phyloP scores from a whole-genome alignment of 2,888 invertebrate genomes.

The Machimus rusticus region DNA sequence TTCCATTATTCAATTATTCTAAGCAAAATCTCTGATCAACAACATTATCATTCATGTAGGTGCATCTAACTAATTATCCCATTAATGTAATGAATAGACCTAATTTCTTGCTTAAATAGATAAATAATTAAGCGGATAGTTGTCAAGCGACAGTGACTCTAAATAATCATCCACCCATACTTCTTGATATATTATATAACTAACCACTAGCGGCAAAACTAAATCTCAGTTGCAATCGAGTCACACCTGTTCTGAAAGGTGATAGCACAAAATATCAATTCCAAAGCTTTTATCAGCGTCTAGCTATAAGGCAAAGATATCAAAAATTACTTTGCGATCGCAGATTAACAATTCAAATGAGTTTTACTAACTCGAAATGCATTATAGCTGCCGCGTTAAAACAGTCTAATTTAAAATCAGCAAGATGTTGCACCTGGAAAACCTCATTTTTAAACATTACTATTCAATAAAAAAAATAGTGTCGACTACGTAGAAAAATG shows the following conservation, averaged over 20 bases:
- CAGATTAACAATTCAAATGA: conserved; percentile 9
- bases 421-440: neutral
- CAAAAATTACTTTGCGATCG: neutral
- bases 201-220: neutral
- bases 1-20: neutral
- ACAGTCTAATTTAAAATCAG: neutral
- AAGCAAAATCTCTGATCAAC: neutral
- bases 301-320: neutral
- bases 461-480: neutral
- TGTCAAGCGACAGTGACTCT: neutral
- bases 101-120: neutral
- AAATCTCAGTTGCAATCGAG: neutral
- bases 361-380: neutral
- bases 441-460: neutral
- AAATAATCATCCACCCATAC: neutral
- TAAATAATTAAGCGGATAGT: neutral
- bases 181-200: neutral
- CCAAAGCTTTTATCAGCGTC: neutral
- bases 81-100: neutral
- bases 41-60: neutral
- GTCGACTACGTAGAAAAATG: neutral
- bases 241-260: neutral
- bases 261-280: neutral
- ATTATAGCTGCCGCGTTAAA: neutral
- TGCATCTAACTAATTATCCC: neutral